Evolutionary conservation across 35 echinoderm and acorn worm species (phyloP).

Genomic region (Lytechinus variegatus): DNA sequence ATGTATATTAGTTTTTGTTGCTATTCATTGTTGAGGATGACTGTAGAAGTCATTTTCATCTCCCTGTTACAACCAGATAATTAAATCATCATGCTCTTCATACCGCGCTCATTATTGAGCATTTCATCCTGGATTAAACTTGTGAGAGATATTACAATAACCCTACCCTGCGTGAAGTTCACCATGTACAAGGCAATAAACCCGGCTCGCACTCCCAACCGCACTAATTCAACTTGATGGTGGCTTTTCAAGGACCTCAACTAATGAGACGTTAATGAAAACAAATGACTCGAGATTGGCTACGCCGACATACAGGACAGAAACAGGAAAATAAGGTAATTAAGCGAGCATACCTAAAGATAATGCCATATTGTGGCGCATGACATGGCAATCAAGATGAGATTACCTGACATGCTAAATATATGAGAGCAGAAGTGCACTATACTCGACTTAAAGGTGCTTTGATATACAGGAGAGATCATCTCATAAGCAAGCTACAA

Average conservation of each 20-base stretch:
- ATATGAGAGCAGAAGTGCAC: not conserved
- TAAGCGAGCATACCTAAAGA: not conserved
- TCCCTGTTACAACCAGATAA: not conserved
- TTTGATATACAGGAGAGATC: not conserved
- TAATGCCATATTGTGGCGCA: not conserved
- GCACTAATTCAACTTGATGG: not conserved
- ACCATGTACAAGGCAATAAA: not conserved
- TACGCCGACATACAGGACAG: not conserved
- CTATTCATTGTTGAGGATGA: not conserved
- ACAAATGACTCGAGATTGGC: not conserved
- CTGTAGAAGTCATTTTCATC: not conserved
- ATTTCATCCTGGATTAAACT: not conserved
- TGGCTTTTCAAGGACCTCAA: not conserved
- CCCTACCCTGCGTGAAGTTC: not conserved
- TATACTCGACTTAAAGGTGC: not conserved
- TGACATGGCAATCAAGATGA: conserved; percentile 4
- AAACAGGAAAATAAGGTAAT: not conserved
- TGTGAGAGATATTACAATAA: not conserved
- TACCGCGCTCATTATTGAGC: not conserved
- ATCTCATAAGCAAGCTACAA: not conserved
- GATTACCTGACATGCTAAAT: not conserved
- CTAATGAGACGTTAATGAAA: conserved; percentile 4
- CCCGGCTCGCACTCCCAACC: not conserved
- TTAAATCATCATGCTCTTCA: not conserved
- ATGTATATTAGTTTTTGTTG: not conserved